Evolutionary conservation across 2,888 invertebrate genomes (phyloP), one percentile per base, ranked within the genome.

Genomic region (Oasisia sp.): DNA sequence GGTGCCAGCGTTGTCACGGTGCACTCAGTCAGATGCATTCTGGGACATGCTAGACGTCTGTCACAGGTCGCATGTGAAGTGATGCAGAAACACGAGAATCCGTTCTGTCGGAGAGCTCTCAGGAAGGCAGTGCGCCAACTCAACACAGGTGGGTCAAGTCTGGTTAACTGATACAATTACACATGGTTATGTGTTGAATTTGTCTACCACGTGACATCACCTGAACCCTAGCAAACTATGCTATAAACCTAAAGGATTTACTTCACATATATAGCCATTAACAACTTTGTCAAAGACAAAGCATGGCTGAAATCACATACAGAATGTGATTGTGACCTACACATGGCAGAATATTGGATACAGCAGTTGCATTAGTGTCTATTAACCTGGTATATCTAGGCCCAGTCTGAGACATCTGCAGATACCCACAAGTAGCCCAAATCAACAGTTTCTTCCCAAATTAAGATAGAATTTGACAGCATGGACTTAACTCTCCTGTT

Each of bases 111-210:
- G 32, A 92, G 92, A 32, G 91, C 89, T 14, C 90, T 92, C 50
- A 92, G 91, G 92, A 89, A 92, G 12, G 38, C 92, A 32, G 32
- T 92, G 32, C 91, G 14, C 9, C 92, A 92, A 90, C 90, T 92
- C 9, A 92, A 56, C 32, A 92, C 91, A 89, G 91, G 92, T 92
- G 32, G 32, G 32, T 38, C 32, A 90, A 32, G 14, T 90, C 32
- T 90, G 19, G 32, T 38, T 38, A 32, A 32, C 14, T n/a, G 8
- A n/a, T 90, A 38, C 89, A 19, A 89, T 50, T 50, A 74, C 74
- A 14, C 27, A 74, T 74, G 74, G 74, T 74, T 74, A 19, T 74
- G 7, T 74, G 0, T 74, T 74, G 74, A 74, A 74, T 74, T 74
- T 27, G 38, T 1, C 19, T 27, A 74, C 27, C 27, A 19, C 19